A percentile compares a stretch with the other conserved stretches of the same genome.
These are phyloP conservation scores for Diadumene lineata DNA, from an alignment of 92 coral and sea anemone species.

Conservation along the genomic window DNA sequence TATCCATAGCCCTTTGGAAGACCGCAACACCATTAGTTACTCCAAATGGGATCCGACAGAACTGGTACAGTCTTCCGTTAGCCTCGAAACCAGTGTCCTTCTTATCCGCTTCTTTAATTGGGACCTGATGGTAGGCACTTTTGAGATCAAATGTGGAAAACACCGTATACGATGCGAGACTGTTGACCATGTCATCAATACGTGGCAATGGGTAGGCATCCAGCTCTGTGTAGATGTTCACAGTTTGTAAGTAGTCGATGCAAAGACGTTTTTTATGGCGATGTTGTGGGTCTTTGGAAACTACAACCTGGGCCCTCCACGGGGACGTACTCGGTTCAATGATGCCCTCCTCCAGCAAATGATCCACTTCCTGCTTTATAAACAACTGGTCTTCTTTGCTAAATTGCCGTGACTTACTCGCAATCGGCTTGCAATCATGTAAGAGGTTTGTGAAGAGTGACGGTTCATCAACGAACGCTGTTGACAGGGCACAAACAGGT, in stretches of 20 bases:
- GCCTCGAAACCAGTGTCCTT: constrained; percentile 51
- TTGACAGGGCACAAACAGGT: constrained; percentile 35
- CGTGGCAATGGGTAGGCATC: constrained; percentile 54
- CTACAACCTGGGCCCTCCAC: constrained; percentile 35
- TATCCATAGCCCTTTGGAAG: constrained; percentile 50
- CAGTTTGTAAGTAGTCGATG: constrained; percentile 47
- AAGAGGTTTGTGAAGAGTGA: constrained; percentile 34
- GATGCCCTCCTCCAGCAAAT: constrained; percentile 25
- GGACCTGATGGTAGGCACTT: constrained; percentile 55
- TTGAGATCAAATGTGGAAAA: constrained; percentile 43
- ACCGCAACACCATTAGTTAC: constrained; percentile 50
- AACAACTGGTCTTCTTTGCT: constrained; percentile 22
- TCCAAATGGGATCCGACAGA: constrained; percentile 48
- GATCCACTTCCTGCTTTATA: constrained; percentile 22
- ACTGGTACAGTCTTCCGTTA: constrained; percentile 46
- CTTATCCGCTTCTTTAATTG: constrained; percentile 34
- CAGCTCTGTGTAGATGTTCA: constrained; percentile 34
- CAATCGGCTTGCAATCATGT: constrained; percentile 41
- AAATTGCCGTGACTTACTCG: constrained; percentile 36
- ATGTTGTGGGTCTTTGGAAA: constrained; percentile 8
- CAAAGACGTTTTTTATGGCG: constrained; percentile 22
- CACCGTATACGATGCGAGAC: constrained; percentile 32
- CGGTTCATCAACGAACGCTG: constrained; percentile 33
- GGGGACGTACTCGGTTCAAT: constrained; percentile 40
- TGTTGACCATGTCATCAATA: constrained; percentile 38